phyloP scores from a whole-genome alignment of 2,888 invertebrate genomes.

The Tyria jacobaeae region DNA sequence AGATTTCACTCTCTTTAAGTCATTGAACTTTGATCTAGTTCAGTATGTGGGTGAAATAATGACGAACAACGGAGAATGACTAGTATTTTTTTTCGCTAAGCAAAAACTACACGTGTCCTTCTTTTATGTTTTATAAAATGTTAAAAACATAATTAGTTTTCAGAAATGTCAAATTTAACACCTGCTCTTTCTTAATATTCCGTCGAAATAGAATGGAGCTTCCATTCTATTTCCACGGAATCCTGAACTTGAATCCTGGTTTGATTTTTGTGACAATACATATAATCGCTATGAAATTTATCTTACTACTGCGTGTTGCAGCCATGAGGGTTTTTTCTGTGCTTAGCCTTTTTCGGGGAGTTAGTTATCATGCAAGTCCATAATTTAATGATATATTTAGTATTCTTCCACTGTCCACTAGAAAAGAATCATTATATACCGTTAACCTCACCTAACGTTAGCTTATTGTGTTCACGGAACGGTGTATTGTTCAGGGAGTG shows the following conservation, averaged over 20 bases:
- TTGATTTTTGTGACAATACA: slow-evolving; percentile 22
- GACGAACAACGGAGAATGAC: slow-evolving; percentile 60
- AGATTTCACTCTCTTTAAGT: slow-evolving; percentile 78
- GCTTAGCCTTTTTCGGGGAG: slow-evolving; percentile 18
- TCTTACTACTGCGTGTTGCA: slow-evolving; percentile 23
- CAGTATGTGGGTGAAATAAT: slow-evolving; percentile 74
- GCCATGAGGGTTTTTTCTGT: slow-evolving; percentile 8
- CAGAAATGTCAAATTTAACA: slow-evolving; percentile 24
- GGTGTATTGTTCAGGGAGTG: slow-evolving; percentile 69
- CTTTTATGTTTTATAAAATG: slow-evolving; percentile 37
- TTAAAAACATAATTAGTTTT: slow-evolving; percentile 19
- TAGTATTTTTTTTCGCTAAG: slow-evolving; percentile 50
- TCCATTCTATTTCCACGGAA: no score
- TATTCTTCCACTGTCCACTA: slow-evolving; percentile 66
- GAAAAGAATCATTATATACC: slow-evolving; percentile 69
- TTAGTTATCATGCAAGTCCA: slow-evolving; percentile 41
- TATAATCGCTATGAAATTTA: slow-evolving; percentile 16
- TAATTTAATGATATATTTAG: slow-evolving; percentile 64
- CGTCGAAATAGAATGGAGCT: slow-evolving; percentile 13
- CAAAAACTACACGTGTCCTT: slow-evolving; percentile 46
- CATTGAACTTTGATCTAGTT: slow-evolving; percentile 82
- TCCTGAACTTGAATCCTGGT: slow-evolving; percentile 14
- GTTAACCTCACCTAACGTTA: slow-evolving; percentile 78
- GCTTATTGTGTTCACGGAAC: slow-evolving; percentile 71
- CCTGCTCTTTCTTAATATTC: slow-evolving; percentile 19